Base-by-base conservation (phyloP, 2,113 vertebrate genomes). In the Pollachius pollachius region DNA sequence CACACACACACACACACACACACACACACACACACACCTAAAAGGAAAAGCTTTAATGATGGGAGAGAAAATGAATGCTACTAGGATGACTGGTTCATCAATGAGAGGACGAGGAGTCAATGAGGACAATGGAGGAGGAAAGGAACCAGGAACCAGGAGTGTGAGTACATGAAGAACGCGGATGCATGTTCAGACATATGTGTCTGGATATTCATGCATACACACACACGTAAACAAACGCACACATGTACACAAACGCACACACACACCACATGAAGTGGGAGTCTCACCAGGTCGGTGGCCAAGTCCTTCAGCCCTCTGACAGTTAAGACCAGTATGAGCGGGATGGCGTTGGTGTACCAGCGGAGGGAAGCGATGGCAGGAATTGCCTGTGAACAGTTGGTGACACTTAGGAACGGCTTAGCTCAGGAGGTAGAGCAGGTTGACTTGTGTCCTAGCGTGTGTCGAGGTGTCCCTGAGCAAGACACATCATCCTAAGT, bases 341-440 rank as follows among this genome's bases (percentile, higher is more conserved):
- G 82, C 0, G 96, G 96, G 13, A 92, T 64, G 6, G 96, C 85
- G 52, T 94, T 93, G 0, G 93, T 91, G 82, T 95, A 96, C 96
- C 96, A 99, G 3, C 95, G 95, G 71, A 99, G 70, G 0, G 96
- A 94, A 25, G 97, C 92, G 78, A 99, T 95, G 63, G 77, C 89
- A 0, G 97, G 95, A 72, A 96, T 65, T 27, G 85, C 81, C 97
- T 99, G 65, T 3, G 67, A 71, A 27, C 57, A n/a, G 65, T 21
- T 19, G 25, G n/a, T 19, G 59, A 34, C 30, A 1, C 23, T 23
- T 23, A 23, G 23, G 23, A 23, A 23, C 23, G 23, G 2, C 23
- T 1, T 23, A 23, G 23, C 23, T 23, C 23, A 23, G 23, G 23
- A 23, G 23, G 15, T 17, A 58, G 17, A 17, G 57, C 57, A 58